Evolutionary conservation across 1,140 invertebrate genomes (phyloP), one percentile per base, ranked within the genome.

Genomic region (Ceratina japonica): DNA sequence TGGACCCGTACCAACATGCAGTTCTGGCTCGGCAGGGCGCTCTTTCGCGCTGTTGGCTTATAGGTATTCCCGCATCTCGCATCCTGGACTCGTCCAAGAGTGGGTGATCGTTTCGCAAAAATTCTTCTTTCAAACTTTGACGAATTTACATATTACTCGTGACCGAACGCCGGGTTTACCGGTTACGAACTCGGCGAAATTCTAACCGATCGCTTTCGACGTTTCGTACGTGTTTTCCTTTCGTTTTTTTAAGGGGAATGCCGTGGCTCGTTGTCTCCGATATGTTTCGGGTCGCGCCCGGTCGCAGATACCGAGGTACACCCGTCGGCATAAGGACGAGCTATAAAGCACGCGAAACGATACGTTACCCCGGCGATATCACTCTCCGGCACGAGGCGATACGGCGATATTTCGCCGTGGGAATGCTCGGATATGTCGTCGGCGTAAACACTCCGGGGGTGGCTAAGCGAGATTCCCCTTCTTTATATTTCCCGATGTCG

Each of bases 281-380:
- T 75, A 68, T 66, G 65, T 74, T 13, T 65, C 51, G 24, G 18
- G 4, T 74, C 73, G 61, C 78, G 54, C 18, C 75, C 56, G 63
- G 31, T 44, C 64, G 15, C 22, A 73, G 77, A 81, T 80, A 73
- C 82, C 78, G 66, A 65, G 72, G 63, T 86, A 86, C 79, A 87
- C 76, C 75, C 81, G 83, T 49, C 77, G 72, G 81, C 52, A 73
- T 75, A 71, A 71, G 73, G 77, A 81, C 74, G 86, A 84, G 85
- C 86, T 84, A 86, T 87, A 84, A 88, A 89, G 88, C 87, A 90
- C 89, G 81, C 87, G 81, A 81, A 80, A 85, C 83, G 79, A 90
- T 91, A 79, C 86, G 89, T 90, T 89, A 90, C 84, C 73, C 27
- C 69, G 72, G 75, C 87, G 86, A 87, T 87, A 88, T 90, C 85